Evolutionary conservation across 2,888 invertebrate genomes (phyloP), one percentile per base, ranked within the genome.

Genomic region (Altica lythri): DNA sequence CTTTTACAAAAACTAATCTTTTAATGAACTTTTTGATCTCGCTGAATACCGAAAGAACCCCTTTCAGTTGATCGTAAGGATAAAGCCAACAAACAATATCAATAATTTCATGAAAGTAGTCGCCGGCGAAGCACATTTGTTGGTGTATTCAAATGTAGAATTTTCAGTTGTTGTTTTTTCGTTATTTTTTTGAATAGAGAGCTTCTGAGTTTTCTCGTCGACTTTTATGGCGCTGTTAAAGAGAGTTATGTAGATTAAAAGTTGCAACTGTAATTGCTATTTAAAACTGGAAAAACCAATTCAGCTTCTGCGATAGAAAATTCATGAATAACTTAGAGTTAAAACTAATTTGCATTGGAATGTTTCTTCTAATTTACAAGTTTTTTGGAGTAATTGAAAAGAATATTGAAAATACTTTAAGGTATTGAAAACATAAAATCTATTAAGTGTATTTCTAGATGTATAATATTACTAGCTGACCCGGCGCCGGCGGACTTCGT

Each of bases 201-300:
- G 69, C 66, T 69, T 68, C 71, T 70, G 70, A 71, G 69, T 71
- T 72, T 71, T 62, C 70, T 67, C 71, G 72, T 69, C 68, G 72
- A 72, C 72, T 71, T 69, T 71, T 70, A 72, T 69, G 65, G 61
- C 44, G 63, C 66, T 64, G 61, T 72, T 67, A 53, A 60, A 53
- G 56, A 69, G 71, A 72, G 70, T 72, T 72, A 71, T 71, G 70
- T 68, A 72, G 72, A 72, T 72, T 72, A 72, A 71, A 72, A 72
- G 72, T 72, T 72, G 72, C 72, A 69, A 70, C 68, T 70, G 69
- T 72, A 72, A 72, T 71, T 71, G 70, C 69, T 70, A 68, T 72
- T 72, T 72, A 69, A 72, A 72, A 69, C 69, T 66, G 70, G 62
- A 56, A 65, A 57, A 66, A 63, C 66, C 64, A 65, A 63, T 67